phyloP scores from a whole-genome alignment of 1,140 invertebrate genomes.

The Tigriopus japonicus region DNA sequence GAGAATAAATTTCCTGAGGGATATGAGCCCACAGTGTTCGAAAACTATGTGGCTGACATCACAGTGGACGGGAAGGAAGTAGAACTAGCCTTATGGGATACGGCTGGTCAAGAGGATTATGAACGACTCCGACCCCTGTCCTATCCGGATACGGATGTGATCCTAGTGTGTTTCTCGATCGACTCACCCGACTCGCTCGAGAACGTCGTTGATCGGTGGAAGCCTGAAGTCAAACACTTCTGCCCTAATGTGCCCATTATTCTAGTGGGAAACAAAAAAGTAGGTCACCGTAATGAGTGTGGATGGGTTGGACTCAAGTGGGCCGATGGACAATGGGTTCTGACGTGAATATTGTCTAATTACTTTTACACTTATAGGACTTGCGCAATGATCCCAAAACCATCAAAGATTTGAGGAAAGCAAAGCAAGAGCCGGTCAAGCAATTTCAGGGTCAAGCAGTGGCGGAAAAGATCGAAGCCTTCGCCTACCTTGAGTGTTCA shows the following conservation, averaged over 20 bases:
- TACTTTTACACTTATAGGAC: conserved; percentile 24
- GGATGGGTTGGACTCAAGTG: too few species aligned
- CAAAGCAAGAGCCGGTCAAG: conserved; percentile 98
- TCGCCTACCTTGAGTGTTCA: conserved; percentile 96
- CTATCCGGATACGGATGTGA: conserved; percentile 94
- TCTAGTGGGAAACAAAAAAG: conserved; percentile 93
- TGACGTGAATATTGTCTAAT: too few species aligned
- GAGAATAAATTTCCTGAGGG: conserved; percentile 98
- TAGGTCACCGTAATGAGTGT: too few species aligned
- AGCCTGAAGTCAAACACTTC: conserved; percentile 91
- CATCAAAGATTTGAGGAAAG: conserved; percentile 86
- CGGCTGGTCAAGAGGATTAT: conserved; percentile 95
- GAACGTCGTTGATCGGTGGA: conserved; percentile 96
- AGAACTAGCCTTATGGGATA: conserved; percentile 92
- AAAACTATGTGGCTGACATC: conserved; percentile 96
- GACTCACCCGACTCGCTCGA: conserved; percentile 90
- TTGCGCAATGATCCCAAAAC: conserved; percentile 90
- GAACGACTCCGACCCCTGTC: conserved; percentile 85
- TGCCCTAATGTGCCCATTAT: conserved; percentile 96
- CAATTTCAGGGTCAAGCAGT: conserved; percentile 90
- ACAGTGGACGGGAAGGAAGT: conserved; percentile 91
- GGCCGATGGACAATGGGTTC: too few species aligned
- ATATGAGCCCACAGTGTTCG: conserved; percentile 95
- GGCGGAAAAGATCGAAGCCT: conserved; percentile 98
- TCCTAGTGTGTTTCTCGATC: conserved; percentile 93